Evolutionary conservation across 2,888 invertebrate genomes (phyloP), one percentile per base, ranked within the genome.

Genomic region (Drosophila mettleri): DNA sequence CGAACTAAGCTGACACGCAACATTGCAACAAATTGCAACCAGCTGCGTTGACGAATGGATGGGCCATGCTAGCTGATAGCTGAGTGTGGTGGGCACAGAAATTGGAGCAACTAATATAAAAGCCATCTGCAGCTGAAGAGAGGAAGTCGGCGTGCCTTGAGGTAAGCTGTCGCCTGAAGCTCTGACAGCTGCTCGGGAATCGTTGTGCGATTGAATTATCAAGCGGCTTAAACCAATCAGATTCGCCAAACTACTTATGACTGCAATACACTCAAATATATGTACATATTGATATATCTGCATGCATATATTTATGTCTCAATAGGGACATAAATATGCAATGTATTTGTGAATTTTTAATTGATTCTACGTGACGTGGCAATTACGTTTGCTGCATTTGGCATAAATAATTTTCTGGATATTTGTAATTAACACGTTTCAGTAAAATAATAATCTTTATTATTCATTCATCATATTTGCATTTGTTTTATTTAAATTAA

Each of bases 21-120:
- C 88, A 82, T 86, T 89, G 86, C 86, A 80, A 78, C 83, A 87
- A 82, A 87, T 85, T 87, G 79, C 64, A 70, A 59, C n/a, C 49
- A 59, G 63, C 62, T 41, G 57, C 60, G 62, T 76, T 81, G 80
- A 78, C 66, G 84, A 70, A 76, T 78, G 38, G 46, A 14, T n/a
- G 38, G 20, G 36, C 12, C 46, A 18, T 34, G 14, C 9, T 12
- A 16, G 27, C 14, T 39, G 18, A 18, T 38, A 12, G 39, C 39
- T 27, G 36, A 33, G 24, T 52, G 49, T 2, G n/a, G 49, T 2
- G n/a, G 49, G 33, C 22, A 39, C n/a, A 18, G 51, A 27, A 64
- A 62, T 12, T n/a, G 45, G 34, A 38, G 38, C 52, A 52, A 2
- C 38, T 18, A 14, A 22, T 9, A 45, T 10, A 45, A 45, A 22